phyloP scores from a whole-genome alignment of 2,888 invertebrate species.

The Acholoe squamosa region DNA sequence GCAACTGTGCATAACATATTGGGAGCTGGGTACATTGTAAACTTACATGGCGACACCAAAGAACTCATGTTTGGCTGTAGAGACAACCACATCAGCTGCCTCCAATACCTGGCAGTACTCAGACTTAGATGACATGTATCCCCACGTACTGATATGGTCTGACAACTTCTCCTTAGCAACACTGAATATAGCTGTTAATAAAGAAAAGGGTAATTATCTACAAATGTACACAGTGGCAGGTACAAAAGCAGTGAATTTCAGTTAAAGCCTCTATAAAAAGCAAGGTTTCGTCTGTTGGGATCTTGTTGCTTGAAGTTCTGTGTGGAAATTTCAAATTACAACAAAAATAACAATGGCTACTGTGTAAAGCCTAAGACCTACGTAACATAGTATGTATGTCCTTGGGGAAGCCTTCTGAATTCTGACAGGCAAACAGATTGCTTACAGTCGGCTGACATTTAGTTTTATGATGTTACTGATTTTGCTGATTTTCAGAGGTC shows the following conservation, averaged over 20 bases:
- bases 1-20: no score
- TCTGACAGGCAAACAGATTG: no score
- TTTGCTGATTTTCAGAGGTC: no score
- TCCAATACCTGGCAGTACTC: conserved; percentile 86
- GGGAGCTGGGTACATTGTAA: neutral
- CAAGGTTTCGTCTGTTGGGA: neutral
- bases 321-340: no score
- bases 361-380: no score
- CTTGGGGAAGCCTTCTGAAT: no score
- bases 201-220: conserved; percentile 30
- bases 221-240: neutral
- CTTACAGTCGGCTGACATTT: no score
- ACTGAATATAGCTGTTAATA: conserved; percentile 85
- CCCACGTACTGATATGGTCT: conserved; percentile 86
- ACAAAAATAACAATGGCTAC: no score
- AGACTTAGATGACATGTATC: conserved; percentile 85
- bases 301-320: no score
- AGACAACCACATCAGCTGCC: conserved; percentile 87
- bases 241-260: neutral
- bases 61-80: conserved; percentile 90
- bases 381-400: no score
- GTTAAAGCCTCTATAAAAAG: neutral
- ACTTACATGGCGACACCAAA: conserved; percentile 89
- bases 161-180: conserved; percentile 84
- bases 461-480: no score